These are phyloP conservation scores for Octopus sinensis DNA, from an alignment of 1,140 invertebrate genomes.

Conservation along the genomic window DNA sequence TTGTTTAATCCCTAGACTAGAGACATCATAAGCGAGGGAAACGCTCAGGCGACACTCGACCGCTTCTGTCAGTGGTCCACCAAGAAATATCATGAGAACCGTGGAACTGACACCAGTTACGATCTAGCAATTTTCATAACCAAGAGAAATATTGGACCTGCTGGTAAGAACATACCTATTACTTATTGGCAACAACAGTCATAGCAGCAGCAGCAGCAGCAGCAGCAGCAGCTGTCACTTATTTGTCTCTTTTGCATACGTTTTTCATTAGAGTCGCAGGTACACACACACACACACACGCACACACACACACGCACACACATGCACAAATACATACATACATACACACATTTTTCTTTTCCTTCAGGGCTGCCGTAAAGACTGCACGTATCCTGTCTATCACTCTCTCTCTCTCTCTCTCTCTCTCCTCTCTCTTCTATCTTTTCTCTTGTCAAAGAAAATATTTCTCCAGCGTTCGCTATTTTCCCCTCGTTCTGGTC, in stretches of 20 bases:
- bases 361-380: too few relatives aligned
- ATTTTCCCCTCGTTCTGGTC: neutral
- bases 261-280: neutral
- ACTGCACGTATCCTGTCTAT: neutral
- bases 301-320: neutral
- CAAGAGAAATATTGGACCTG: slow-evolving; percentile 70
- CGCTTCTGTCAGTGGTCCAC: slow-evolving; percentile 73
- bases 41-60: slow-evolving; percentile 70
- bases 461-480: neutral
- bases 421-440: slow-evolving; percentile 11
- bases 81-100: slow-evolving; percentile 52
- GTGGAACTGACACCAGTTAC: slow-evolving; percentile 61
- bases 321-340: neutral
- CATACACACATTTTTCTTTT: neutral
- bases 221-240: neutral
- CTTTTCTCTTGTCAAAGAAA: neutral
- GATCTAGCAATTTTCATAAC: slow-evolving; percentile 76
- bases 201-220: neutral
- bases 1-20: slow-evolving; percentile 27
- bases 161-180: slow-evolving; percentile 48
- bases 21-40: slow-evolving; percentile 58
- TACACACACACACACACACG: neutral
- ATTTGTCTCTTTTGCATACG: neutral
- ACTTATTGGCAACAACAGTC: neutral
- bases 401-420: neutral